Conservation (phyloP, 2,888 invertebrate species). For the Oscheius sp. region DNA sequence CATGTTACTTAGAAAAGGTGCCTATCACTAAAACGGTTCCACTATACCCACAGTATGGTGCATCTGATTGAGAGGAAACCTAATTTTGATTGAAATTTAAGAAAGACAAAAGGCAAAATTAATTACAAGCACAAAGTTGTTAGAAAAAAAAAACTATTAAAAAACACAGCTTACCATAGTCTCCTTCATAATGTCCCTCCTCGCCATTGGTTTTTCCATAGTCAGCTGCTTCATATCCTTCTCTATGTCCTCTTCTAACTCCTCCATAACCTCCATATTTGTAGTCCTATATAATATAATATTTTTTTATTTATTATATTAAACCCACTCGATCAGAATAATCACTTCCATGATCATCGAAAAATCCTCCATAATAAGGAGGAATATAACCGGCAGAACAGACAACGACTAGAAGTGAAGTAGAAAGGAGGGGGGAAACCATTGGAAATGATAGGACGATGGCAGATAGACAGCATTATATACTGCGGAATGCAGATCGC, state of each 20-base stretch:
- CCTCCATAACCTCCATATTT: conserved; percentile 22
- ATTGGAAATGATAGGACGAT: conserved; percentile 7
- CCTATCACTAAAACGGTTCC: too few species aligned
- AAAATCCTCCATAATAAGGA: conserved; percentile 20
- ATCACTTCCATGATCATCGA: conserved; percentile 21
- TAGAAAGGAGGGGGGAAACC: background rate
- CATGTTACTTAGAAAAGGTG: too few species aligned
- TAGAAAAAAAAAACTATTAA: too few species aligned
- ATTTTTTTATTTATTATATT: background rate
- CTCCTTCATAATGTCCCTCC: conserved; percentile 18
- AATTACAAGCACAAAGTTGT: too few species aligned
- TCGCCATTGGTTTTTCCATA: background rate
- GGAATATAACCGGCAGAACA: conserved; percentile 3
- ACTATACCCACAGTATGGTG: too few species aligned
- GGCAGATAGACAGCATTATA: background rate
- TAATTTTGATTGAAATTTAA: too few species aligned
- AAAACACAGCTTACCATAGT: conserved; percentile 3
- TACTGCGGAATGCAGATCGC: conserved; percentile 8
- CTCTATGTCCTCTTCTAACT: background rate
- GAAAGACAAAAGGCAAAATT: too few species aligned
- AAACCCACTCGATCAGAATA: background rate
- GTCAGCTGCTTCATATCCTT: conserved; percentile 9
- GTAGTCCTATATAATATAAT: background rate
- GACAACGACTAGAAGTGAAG: background rate
- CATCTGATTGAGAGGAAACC: too few species aligned